phyloP scores from a whole-genome alignment of 2,888 invertebrate genomes.

The Eucera pruinosa region DNA sequence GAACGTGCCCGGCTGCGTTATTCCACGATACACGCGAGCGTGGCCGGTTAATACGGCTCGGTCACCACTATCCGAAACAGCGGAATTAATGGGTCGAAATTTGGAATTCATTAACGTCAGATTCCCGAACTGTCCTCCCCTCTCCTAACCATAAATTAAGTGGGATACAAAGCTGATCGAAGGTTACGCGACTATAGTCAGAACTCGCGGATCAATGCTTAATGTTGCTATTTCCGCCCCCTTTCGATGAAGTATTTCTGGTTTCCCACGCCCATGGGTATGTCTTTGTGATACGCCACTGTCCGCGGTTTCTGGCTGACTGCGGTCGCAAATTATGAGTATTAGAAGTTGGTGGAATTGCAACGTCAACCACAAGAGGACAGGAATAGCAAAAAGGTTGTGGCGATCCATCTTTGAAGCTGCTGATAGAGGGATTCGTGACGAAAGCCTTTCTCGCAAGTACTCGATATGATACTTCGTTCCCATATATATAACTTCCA shows the following conservation, averaged over 20 bases:
- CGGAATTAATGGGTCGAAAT: slow-evolving; percentile 60
- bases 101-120: slow-evolving; percentile 60
- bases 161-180: slow-evolving; percentile 31
- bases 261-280: neutral
- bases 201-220: neutral
- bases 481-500: too few species aligned
- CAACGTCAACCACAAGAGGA: too few species aligned
- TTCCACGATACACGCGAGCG: slow-evolving; percentile 48
- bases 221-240: neutral
- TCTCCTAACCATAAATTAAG: slow-evolving; percentile 35
- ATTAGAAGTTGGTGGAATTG: too few species aligned
- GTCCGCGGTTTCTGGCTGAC: neutral
- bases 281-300: neutral
- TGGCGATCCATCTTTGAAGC: too few species aligned
- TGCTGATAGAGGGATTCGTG: too few species aligned
- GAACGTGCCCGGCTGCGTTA: slow-evolving; percentile 54
- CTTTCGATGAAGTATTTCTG: neutral
- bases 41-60: slow-evolving; percentile 2
- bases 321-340: too few species aligned
- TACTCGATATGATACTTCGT: too few species aligned
- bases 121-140: slow-evolving; percentile 36
- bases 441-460: too few species aligned
- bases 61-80: neutral
- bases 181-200: slow-evolving; percentile 4
- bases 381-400: too few species aligned